These are phyloP conservation scores for Drosophila vallismaia DNA, from an alignment of 2,888 invertebrate species.

Conservation along the genomic window DNA sequence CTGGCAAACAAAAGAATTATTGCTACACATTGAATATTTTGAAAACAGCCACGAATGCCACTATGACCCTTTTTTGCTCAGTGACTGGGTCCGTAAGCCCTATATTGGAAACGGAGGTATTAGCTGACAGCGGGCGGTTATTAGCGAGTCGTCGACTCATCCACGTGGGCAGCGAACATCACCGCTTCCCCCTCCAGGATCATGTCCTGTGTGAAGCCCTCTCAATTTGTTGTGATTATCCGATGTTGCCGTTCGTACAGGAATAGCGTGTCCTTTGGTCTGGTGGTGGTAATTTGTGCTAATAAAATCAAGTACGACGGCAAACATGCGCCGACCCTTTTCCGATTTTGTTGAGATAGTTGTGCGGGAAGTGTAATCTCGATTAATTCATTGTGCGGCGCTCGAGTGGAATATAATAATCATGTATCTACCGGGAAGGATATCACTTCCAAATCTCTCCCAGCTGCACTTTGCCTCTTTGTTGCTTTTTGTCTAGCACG, in stretches of 20 bases:
- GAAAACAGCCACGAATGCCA: no score
- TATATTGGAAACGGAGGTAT: slow-evolving; percentile 26
- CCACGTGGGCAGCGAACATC: slow-evolving; percentile 44
- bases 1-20: no score
- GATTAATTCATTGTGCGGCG: slow-evolving; percentile 72
- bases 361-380: slow-evolving; percentile 73
- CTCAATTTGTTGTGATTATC: slow-evolving; percentile 78
- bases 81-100: neutral
- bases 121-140: slow-evolving; percentile 76
- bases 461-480: slow-evolving; percentile 78
- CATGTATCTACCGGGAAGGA: slow-evolving; percentile 56
- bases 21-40: no score
- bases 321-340: slow-evolving; percentile 47
- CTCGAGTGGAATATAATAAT: slow-evolving; percentile 81
- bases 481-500: slow-evolving; percentile 69
- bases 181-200: slow-evolving; percentile 1
- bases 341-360: slow-evolving; percentile 69
- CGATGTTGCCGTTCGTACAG: slow-evolving; percentile 53
- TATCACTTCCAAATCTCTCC: slow-evolving; percentile 44
- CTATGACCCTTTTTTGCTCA: neutral
- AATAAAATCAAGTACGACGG: slow-evolving; percentile 81
- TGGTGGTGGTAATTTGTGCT: slow-evolving; percentile 80
- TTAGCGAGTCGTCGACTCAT: slow-evolving; percentile 70
- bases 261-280: slow-evolving; percentile 38
- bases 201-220: slow-evolving; percentile 38